phyloP scores from a whole-genome alignment of 2,888 invertebrate genomes.

The Tubulanus polymorphus region DNA sequence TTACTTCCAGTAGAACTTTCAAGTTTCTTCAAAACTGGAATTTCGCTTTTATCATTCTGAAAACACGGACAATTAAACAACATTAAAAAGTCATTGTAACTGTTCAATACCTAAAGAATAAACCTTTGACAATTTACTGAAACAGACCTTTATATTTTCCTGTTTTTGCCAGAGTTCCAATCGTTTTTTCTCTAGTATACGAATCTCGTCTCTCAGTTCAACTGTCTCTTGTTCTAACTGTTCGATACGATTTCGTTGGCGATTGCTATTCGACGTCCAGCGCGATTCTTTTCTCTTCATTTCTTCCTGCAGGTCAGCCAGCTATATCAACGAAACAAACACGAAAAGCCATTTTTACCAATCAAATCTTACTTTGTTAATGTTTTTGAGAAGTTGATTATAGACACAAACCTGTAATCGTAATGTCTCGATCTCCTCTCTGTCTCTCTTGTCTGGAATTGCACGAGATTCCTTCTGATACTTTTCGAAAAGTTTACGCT shows the following conservation, averaged over 20 bases:
- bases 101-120: neutral
- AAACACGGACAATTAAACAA: neutral
- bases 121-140: neutral
- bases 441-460: slow-evolving; percentile 47
- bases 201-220: slow-evolving; percentile 47
- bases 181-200: slow-evolving; percentile 43
- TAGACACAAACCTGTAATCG: too few relatives aligned
- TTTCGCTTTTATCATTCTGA: neutral
- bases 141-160: slow-evolving; percentile 20
- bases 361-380: too few relatives aligned
- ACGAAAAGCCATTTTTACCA: too few relatives aligned
- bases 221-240: slow-evolving; percentile 46
- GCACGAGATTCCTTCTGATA: slow-evolving; percentile 45
- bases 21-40: neutral
- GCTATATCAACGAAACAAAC: slow-evolving; percentile 18
- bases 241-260: slow-evolving; percentile 43
- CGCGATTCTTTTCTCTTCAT: slow-evolving; percentile 47
- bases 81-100: neutral
- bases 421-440: slow-evolving; percentile 49
- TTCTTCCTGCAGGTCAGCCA: slow-evolving; percentile 47
- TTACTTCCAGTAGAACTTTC: too few relatives aligned
- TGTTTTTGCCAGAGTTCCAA: slow-evolving; percentile 45
- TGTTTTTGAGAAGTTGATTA: too few relatives aligned
- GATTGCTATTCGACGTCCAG: slow-evolving; percentile 42
- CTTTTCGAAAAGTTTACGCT: slow-evolving; percentile 50